Evolutionary conservation across 2,888 invertebrate genomes (phyloP), one percentile per base, ranked within the genome.

Genomic region (Chrysomela aeneicollis): DNA sequence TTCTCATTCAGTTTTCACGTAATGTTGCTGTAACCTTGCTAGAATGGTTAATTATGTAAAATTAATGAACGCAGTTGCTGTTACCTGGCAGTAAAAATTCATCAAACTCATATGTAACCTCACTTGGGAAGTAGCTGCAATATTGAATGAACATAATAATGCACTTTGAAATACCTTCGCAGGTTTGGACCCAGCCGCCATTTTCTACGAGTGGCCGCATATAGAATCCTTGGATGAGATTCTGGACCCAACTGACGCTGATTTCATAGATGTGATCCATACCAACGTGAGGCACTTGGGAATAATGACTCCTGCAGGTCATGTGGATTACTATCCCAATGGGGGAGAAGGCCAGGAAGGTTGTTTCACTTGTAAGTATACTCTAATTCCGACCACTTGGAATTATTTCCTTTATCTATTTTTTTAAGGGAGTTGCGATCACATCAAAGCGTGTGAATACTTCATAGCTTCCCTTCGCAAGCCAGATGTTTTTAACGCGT

Each of bases 291-390:
- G 80, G 62, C 81, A 81, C n/a, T 78, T 84, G 63, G 85, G 85
- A 1, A 78, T 82, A 63, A 76, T 81, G 18, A 78, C 77, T 47
- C 80, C 83, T 2, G 74, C 83, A 72, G 85, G 85, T 21, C 82
- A 88, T 71, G 83, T 86, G 0, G 88, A 89, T 77, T 87, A 86
- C 76, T 89, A 87, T 78, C 85, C 87, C 4, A 88, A 88, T 71
- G 88, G 88, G 0, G 88, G 88, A 3, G 78, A 82, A 71, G 72
- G 76, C 1, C 89, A 89, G 72, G 86, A 86, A 0, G 88, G 87
- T 0, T 89, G 89, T 69, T 66, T 65, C 8, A 72, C 71, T 54
- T 78, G 81, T 79, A 73, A 77, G 74, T 76, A 18, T 47, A n/a
- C n/a, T n/a, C n/a, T n/a, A n/a, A n/a, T n/a, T n/a, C n/a, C n/a